Evolutionary conservation across 1,140 invertebrate genomes (phyloP), one percentile per base, ranked within the genome.

Genomic region (Charaxes varanes): DNA sequence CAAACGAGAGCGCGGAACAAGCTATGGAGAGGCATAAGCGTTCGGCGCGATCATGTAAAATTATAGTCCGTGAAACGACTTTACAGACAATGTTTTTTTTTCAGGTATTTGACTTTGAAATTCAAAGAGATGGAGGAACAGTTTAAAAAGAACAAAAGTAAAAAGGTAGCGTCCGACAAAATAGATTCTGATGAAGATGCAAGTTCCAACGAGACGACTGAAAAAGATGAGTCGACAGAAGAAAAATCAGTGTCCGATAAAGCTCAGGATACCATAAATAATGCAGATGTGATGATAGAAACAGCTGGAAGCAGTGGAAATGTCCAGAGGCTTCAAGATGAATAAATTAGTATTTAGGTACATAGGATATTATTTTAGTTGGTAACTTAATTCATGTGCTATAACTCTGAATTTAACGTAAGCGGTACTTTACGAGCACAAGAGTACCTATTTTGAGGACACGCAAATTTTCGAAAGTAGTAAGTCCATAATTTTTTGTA

Each of bases 111-210:
- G 16, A 90, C 90, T 10, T 72, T 92, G 30, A 94, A 94, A 70
- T 94, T 92, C 58, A 89, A 91, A 74, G 92, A 94, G 74, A 91
- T 93, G 88, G 92, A 94, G 69, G 89, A 90, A 31, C 92, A 93
- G 66, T 87, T 92, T 52, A 79, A 77, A 41, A 85, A 85, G 41
- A 84, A 84, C 40, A 85, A 85, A 53, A 78, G 76, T 12, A 82
- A 81, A 47, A 53, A 68, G 27, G 35, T 31, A 2, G 62, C 65
- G 2, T 41, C 59, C 5, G 66, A 69, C 10, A 74, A 68, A 24
- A 43, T 46, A n/a, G 68, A 79, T 35, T 62, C 63, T 2, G 52
- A 40, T 8, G 62, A 66, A 33, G 63, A 58, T 35, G 41, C 53
- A 1, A 54, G 34, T 34, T 34, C 33, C 6, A 41, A 32, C 6